phyloP scores from a whole-genome alignment of 2,888 invertebrate genomes.

The Falcaria lacertinaria region DNA sequence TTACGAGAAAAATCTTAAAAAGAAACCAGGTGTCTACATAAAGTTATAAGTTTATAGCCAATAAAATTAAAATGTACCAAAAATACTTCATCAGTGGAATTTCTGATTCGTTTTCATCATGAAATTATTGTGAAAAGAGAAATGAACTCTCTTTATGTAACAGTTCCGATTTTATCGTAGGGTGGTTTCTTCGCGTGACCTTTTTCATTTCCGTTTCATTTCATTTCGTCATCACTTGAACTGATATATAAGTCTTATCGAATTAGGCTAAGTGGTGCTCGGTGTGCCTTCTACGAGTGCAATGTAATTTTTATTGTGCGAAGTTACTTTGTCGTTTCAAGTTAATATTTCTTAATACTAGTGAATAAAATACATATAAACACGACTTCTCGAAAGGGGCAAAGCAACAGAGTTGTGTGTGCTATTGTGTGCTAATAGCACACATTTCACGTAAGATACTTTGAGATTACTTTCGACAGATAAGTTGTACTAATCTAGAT shows the following conservation, averaged over 20 bases:
- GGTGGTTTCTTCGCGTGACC: background rate
- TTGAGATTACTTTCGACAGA: no score
- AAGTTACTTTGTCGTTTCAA: background rate
- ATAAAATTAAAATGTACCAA: no score
- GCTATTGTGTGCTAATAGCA: no score
- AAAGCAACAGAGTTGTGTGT: no score
- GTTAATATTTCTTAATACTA: no score
- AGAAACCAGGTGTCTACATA: background rate
- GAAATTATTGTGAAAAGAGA: background rate
- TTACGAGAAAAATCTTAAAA: background rate
- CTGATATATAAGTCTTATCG: constrained; percentile 16
- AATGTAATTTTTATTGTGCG: constrained; percentile 5
- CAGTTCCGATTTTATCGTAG: background rate
- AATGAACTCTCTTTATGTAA: constrained; percentile 8
- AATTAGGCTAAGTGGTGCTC: constrained; percentile 37
- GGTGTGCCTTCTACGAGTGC: constrained; percentile 14
- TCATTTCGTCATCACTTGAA: constrained; percentile 1
- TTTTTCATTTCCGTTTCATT: background rate
- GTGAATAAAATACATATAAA: no score
- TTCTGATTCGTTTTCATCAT: no score
- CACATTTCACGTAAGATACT: no score
- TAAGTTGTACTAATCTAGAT: no score
- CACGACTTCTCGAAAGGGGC: no score
- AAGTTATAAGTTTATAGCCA: background rate
- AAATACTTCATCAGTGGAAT: constrained; percentile 13